Evolutionary conservation across 2,888 invertebrate species (phyloP), one percentile per base, ranked within the genome.

Genomic region (Campoplex nolae): DNA sequence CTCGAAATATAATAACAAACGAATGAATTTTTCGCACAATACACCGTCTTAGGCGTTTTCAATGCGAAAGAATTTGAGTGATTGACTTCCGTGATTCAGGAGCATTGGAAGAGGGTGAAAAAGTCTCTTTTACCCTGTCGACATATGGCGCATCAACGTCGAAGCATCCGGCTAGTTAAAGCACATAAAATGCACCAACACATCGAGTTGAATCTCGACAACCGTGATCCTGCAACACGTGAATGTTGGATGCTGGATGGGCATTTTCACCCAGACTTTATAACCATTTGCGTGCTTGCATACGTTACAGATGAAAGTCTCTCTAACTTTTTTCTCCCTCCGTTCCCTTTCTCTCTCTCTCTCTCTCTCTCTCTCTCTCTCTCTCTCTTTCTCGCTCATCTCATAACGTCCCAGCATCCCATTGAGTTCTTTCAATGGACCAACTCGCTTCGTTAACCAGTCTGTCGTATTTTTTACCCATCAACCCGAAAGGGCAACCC

Each of bases 391-490:
- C 90, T 89, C 89, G 85, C 83, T 87, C 84, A 85, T 83, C 87
- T 88, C 84, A 84, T 35, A 85, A 70, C 54, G 68, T 89, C 90
- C 93, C 94, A 94, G 94, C 94, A 93, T 94, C 94, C 94, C 91
- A 94, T 94, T 94, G 90, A 93, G 89, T 87, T 79, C 88, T 90
- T 91, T 94, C 92, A 94, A 94, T 94, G 94, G 93, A 94, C 93
- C 93, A 94, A 93, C 94, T 92, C 94, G 94, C 94, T 94, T 94
- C 94, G 94, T 94, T 94, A 94, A 94, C 94, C 94, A 94, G 94
- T 93, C 94, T 94, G 94, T 94, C 94, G 94, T 92, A 93, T 92
- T 93, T 93, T 91, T 94, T 93, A 93, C 90, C 93, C 93, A 93
- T 93, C 93, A 92, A 92, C 90, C 92, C 91, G 90, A 90, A 92